Conservation (phyloP, 2,797 vertebrate genomes). For the Danio aesculapii region DNA sequence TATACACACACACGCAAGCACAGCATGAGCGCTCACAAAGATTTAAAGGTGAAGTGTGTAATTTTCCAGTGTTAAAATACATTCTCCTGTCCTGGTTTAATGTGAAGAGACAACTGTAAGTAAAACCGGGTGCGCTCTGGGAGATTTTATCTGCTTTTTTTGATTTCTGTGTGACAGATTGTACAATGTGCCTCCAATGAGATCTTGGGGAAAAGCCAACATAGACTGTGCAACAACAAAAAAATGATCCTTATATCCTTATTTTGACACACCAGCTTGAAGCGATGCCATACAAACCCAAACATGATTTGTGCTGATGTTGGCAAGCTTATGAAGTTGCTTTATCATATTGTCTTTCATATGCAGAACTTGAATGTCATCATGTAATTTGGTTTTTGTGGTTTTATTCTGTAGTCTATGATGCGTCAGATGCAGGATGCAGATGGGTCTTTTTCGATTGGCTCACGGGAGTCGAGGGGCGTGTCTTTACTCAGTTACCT, state of each 20-base stretch:
- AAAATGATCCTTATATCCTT: background rate
- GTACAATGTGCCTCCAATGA: background rate
- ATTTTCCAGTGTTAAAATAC: constrained; percentile 10
- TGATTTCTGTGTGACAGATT: constrained; percentile 3
- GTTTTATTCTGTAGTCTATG: constrained; percentile 75
- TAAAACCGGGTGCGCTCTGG: background rate
- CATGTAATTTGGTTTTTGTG: background rate
- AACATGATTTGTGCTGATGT: constrained; percentile 8
- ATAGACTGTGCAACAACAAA: background rate
- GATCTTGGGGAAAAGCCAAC: constrained; percentile 18
- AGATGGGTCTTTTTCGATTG: constrained; percentile 72
- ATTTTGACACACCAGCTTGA: background rate
- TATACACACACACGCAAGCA: constrained; percentile 7
- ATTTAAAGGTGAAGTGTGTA: constrained; percentile 12
- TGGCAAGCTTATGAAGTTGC: background rate
- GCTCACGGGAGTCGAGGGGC: constrained; percentile 73
- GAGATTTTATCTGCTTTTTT: constrained; percentile 16
- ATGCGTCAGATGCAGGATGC: constrained; percentile 79
- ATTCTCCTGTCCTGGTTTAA: constrained; percentile 31
- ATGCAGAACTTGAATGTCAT: background rate
- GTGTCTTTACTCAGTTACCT: constrained; percentile 87
- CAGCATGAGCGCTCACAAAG: constrained; percentile 8
- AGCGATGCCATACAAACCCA: background rate
- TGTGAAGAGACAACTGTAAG: constrained; percentile 24
- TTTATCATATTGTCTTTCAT: background rate